These are phyloP conservation scores for Lates calcarifer DNA, from an alignment of 2,113 vertebrate genomes.

Conservation along the genomic window DNA sequence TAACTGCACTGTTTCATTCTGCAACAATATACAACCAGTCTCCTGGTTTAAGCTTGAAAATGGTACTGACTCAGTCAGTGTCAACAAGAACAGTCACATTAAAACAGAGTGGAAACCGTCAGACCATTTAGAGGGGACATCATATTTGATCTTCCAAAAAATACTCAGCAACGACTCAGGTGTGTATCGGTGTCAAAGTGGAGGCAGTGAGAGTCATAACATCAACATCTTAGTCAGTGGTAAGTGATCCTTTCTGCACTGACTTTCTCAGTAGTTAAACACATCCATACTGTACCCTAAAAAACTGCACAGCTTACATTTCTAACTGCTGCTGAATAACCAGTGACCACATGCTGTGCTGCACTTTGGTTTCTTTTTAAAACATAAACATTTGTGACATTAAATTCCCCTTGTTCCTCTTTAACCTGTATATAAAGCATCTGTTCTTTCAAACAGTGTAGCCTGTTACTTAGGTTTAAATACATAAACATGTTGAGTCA, in stretches of 20 bases:
- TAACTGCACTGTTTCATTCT: constrained; percentile 53
- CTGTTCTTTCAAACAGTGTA: background rate
- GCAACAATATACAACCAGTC: background rate
- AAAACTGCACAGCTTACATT: background rate
- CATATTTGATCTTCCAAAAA: constrained; percentile 50
- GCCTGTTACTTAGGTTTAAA: background rate
- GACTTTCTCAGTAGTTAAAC: background rate
- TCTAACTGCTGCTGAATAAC: background rate
- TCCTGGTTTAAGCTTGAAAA: constrained; percentile 61
- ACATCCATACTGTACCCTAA: background rate
- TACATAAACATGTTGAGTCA: background rate
- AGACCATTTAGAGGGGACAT: accelerated
- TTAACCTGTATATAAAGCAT: background rate
- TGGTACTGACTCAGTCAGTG: accelerated
- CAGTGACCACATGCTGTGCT: background rate
- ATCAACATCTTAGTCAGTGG: constrained; percentile 71
- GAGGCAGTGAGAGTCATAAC: accelerated
- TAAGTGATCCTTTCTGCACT: too few species aligned
- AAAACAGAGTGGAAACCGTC: background rate
- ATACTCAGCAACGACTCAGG: constrained; percentile 57
- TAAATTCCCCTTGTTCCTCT: background rate
- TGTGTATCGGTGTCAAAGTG: constrained; percentile 61
- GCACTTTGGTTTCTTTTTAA: background rate
- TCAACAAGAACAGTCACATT: constrained; percentile 22
- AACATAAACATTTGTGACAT: background rate